Percentiles rank a stretch among this genome's conserved stretches.
phyloP scores from a whole-genome alignment of 2,113 vertebrate genomes.

The Lampris megalopsis region DNA sequence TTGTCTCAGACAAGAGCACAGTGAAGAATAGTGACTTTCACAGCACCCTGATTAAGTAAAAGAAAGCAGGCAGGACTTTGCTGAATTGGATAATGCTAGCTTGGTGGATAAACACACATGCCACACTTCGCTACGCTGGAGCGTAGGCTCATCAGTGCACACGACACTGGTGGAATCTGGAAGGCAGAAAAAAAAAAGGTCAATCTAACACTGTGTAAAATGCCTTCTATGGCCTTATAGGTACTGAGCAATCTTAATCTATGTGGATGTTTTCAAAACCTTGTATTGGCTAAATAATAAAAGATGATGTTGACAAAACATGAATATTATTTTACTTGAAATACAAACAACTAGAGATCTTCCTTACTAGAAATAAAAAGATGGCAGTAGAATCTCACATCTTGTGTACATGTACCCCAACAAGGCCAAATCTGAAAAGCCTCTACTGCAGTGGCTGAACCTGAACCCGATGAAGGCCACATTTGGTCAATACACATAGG shows the following conservation, averaged over 20 bases:
- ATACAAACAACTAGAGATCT: background rate
- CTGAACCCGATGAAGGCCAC: no score
- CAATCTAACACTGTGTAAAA: background rate
- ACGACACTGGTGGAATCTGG: background rate
- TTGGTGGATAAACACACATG: background rate
- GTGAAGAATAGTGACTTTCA: conserved; percentile 23
- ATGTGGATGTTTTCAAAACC: background rate
- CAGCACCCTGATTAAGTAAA: background rate
- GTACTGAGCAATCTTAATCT: background rate
- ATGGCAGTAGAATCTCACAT: no score
- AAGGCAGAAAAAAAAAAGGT: background rate
- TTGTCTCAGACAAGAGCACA: conserved; percentile 44
- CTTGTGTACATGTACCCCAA: no score
- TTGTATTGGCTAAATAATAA: background rate
- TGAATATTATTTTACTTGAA: background rate
- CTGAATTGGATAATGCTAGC: conserved; percentile 3
- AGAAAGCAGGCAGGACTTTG: background rate
- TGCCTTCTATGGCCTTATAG: background rate
- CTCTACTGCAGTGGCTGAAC: no score
- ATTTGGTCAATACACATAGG: no score
- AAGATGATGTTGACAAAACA: background rate
- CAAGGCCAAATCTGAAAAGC: no score
- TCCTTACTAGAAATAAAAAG: no score
- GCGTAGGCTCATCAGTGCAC: background rate
- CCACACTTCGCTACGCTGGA: background rate